Base-by-base conservation (phyloP, 2,797 vertebrate species). In the Myripristis jacobus region DNA sequence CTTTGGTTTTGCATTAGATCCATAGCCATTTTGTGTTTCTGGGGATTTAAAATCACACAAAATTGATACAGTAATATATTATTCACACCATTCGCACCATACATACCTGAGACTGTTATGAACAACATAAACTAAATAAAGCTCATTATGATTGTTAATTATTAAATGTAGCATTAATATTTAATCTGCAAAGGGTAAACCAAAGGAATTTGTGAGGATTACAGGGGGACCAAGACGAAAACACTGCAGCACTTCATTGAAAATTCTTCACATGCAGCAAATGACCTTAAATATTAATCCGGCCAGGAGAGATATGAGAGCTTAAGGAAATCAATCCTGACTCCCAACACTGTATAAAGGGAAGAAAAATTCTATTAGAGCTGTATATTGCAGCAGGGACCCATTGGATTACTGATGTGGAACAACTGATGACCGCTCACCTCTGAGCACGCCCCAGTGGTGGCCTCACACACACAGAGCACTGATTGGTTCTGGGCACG, bases 401-500 rank as follows among this genome's bases (percentile, higher is more conserved):
- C 18, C n/a, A 47, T 53, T 59, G 68, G 83, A 83, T 88, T 83
- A 77, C 74, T 80, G 84, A 81, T 77, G 70, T 54, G 66, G 66
- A 85, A 73, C 66, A 51, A 80, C 52, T 29, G 77, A 73, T 73
- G 80, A 70, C 66, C 59, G 38, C 91, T 92, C 75, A 96, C 95
- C 95, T 95, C 95, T 18, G 89, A 91, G 81, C 95, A 96, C 5
- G 92, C 91, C 58, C 95, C 95, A 0, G 94, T 95, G 64, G 94
- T 94, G 71, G 94, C 93, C 85, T 96, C 94, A 15, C 95, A 96
- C 66, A 95, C 89, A 13, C 93, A 94, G 44, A 95, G 87, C 65
- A 94, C 81, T 5, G 95, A 95, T 71, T 95, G 88, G 88, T 95
- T 96, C 91, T 96, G 95, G 19, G 92, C 86, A 1, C 95, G 93